Evolutionary conservation across 2,113 vertebrate species (phyloP).

Genomic region (Centropristis striata): DNA sequence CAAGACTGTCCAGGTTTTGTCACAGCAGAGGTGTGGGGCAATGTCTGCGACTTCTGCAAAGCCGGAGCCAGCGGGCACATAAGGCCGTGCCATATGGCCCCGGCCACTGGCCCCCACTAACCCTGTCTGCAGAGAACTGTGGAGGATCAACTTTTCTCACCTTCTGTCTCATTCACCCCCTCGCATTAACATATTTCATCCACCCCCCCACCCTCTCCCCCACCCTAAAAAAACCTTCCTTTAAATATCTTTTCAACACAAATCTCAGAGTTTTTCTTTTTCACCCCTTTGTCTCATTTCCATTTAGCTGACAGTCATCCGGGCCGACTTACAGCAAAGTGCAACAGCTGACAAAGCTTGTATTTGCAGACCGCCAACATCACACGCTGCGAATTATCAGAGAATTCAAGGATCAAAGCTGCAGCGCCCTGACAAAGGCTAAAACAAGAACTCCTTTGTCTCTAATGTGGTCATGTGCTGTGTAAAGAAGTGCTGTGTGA

Average conservation of each 20-base stretch:
- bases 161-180: conserved; percentile 58
- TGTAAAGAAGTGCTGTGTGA: conserved; percentile 1
- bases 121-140: conserved; percentile 64
- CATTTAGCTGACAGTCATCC: conserved; percentile 34
- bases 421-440: conserved; percentile 34
- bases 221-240: no score
- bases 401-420: conserved; percentile 43
- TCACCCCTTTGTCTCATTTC: conserved; percentile 31
- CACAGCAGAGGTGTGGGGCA: conserved; percentile 46
- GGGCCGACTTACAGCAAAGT: conserved; percentile 16
- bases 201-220: background rate
- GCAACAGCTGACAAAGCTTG: conserved; percentile 56
- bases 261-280: background rate
- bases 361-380: conserved; percentile 34
- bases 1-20: conserved; percentile 44
- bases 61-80: conserved; percentile 70
- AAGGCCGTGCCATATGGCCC: conserved; percentile 77
- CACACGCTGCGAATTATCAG: conserved; percentile 44
- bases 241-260: background rate
- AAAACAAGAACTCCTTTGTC: conserved; percentile 45
- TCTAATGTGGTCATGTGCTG: conserved; percentile 28
- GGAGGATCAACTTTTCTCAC: conserved; percentile 68
- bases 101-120: conserved; percentile 42
- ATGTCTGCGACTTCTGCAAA: conserved; percentile 41
- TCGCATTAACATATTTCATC: conserved; percentile 27